Conservation (phyloP, 2,888 invertebrate species). For the Synergus itoensis region DNA sequence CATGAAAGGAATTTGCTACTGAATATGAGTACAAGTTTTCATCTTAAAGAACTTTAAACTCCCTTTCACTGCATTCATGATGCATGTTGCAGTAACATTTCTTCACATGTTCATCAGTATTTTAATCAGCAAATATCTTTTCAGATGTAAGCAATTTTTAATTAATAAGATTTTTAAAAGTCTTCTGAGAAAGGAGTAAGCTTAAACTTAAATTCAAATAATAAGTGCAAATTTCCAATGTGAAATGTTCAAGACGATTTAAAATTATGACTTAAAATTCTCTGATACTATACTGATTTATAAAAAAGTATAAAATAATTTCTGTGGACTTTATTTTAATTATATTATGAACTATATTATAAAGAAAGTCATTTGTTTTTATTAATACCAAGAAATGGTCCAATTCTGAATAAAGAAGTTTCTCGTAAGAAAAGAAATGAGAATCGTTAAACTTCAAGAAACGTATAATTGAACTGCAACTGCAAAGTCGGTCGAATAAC, state of each 20-base stretch:
- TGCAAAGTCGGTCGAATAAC: slow-evolving; percentile 32
- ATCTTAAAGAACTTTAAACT: slow-evolving; percentile 6
- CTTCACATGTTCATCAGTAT: background rate
- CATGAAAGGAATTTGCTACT: slow-evolving; percentile 13
- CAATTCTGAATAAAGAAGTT: background rate
- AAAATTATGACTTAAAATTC: too few relatives aligned
- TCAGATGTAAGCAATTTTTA: background rate
- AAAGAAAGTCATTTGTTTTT: background rate
- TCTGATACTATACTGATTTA: background rate
- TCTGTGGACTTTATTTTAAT: background rate
- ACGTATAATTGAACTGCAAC: slow-evolving; percentile 16
- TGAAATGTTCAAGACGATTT: too few relatives aligned
- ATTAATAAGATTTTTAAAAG: background rate
- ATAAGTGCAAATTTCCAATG: background rate
- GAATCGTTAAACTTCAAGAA: slow-evolving; percentile 14
- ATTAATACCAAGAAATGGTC: background rate
- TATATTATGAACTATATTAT: background rate
- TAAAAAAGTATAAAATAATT: background rate
- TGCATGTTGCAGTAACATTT: background rate
- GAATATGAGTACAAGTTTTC: background rate
- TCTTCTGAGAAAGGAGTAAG: background rate
- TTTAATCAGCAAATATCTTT: background rate
- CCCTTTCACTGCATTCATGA: slow-evolving; percentile 6
- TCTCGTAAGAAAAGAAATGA: background rate
- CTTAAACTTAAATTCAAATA: background rate